Evolutionary conservation across 2,888 invertebrate species (phyloP).

Genomic region (Dione juno): DNA sequence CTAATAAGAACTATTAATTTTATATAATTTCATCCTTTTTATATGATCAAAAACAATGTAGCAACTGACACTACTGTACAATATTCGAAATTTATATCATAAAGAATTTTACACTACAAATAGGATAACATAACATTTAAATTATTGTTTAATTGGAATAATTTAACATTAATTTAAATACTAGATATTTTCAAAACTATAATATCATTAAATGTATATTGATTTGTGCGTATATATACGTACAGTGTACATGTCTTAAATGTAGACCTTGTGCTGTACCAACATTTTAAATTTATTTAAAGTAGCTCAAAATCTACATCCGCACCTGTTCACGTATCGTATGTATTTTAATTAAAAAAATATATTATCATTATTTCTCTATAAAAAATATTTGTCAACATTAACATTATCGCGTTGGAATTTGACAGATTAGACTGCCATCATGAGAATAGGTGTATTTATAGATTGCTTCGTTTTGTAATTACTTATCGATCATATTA

Average conservation of each 20-base stretch:
- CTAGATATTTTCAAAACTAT: no score
- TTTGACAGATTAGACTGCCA: slow-evolving; percentile 58
- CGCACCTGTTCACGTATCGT: neutral
- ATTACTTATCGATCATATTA: slow-evolving; percentile 39
- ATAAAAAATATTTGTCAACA: slow-evolving; percentile 46
- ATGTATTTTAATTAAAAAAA: slow-evolving; percentile 1
- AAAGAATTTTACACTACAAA: no score
- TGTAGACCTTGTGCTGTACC: neutral
- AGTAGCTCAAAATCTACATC: neutral
- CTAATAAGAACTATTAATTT: no score
- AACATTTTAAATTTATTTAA: neutral
- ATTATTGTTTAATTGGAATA: no score
- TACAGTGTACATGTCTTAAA: neutral
- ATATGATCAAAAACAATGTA: no score
- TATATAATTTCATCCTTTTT: no score
- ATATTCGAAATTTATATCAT: no score
- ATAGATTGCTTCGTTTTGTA: slow-evolving; percentile 36
- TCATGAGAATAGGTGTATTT: slow-evolving; percentile 37
- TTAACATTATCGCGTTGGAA: slow-evolving; percentile 55
- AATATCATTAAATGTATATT: no score
- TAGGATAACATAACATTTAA: no score
- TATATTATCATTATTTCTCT: slow-evolving; percentile 36
- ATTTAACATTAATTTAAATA: no score
- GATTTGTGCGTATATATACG: no score
- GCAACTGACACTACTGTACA: no score